Conservation (phyloP, 2,888 invertebrate species). For the Tetropium fuscum region DNA sequence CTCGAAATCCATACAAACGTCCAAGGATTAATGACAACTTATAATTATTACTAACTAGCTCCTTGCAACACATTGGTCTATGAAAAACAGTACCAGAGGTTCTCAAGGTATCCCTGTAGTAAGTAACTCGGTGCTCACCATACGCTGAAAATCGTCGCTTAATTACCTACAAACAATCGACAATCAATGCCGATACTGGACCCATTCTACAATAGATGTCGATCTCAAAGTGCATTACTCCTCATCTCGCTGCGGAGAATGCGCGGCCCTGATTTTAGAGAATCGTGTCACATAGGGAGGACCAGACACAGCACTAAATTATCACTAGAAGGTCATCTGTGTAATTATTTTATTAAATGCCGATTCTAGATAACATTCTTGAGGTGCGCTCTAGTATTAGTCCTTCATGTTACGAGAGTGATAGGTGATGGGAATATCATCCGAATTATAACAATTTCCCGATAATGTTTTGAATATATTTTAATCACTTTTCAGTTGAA, state of each 20-base stretch:
- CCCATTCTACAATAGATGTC: background rate
- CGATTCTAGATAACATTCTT: constrained; percentile 5
- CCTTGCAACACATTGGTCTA: constrained; percentile 5
- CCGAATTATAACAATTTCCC: too few relatives aligned
- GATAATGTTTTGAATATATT: too few relatives aligned
- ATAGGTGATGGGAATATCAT: too few relatives aligned
- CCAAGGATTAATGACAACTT: background rate
- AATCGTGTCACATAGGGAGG: constrained; percentile 1
- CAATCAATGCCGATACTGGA: constrained; percentile 3
- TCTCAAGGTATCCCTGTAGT: constrained; percentile 9
- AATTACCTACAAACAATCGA: constrained; percentile 6
- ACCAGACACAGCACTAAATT: background rate
- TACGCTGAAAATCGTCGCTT: constrained; percentile 21
- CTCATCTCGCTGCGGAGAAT: background rate
- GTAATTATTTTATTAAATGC: background rate
- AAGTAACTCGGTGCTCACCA: constrained; percentile 10
- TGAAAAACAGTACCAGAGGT: constrained; percentile 2
- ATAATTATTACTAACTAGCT: background rate
- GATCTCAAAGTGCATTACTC: background rate
- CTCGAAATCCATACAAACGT: background rate
- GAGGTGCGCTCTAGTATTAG: background rate
- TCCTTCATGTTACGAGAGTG: too few relatives aligned
- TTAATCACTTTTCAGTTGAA: too few relatives aligned
- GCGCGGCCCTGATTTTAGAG: background rate
- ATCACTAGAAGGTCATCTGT: background rate